Evolutionary conservation across 2,113 vertebrate species (phyloP).

Genomic region (Chroicocephalus ridibundus): DNA sequence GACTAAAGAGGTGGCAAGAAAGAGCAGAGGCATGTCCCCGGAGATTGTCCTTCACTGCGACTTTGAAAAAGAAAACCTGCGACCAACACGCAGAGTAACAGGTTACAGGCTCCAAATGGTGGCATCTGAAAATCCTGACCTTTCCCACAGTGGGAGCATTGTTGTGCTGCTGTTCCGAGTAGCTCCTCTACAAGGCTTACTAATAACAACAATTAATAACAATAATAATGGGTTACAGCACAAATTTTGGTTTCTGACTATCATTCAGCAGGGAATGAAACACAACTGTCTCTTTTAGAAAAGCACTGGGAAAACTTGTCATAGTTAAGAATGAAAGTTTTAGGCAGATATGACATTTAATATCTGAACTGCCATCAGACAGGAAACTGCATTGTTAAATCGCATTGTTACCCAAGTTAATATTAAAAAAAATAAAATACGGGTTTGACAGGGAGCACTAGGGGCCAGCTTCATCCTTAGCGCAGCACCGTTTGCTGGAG

Average conservation of each 20-base stretch:
- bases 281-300: not conserved
- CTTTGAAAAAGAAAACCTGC: not conserved
- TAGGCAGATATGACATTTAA: conserved; percentile 5
- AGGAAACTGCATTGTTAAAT: not conserved
- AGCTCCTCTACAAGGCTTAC: not conserved
- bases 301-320: conserved; percentile 3
- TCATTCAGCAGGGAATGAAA: not conserved
- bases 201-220: not conserved
- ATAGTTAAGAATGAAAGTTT: not conserved
- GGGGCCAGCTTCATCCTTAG: not conserved
- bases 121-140: not conserved
- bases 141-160: not conserved
- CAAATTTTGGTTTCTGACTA: not conserved
- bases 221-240: not conserved
- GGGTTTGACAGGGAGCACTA: not conserved
- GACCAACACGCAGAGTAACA: not conserved
- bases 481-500: not conserved
- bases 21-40: not conserved
- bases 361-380: not conserved
- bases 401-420: not conserved
- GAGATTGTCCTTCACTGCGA: not conserved
- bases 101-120: not conserved
- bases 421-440: not conserved
- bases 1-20: not conserved
- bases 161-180: not conserved